Conservation (phyloP, 2,797 vertebrate genomes). For the Oreochromis grahami region DNA sequence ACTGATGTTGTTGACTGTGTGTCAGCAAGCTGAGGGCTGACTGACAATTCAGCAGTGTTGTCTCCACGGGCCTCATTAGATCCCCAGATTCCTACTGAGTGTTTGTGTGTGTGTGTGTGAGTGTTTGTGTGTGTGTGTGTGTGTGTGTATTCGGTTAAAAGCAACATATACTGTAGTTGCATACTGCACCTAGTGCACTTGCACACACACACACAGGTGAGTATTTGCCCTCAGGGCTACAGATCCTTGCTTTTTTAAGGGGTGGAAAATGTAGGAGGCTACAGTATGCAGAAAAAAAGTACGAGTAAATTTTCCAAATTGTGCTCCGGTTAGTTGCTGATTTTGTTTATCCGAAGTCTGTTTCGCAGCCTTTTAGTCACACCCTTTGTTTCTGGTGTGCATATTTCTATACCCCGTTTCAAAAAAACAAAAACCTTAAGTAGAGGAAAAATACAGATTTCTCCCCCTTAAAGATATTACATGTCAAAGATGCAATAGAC, state of each 20-base stretch:
- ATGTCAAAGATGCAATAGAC: constrained; percentile 22
- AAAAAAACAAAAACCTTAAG: not conserved
- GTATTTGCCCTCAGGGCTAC: constrained; percentile 56
- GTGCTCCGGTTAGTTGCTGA: constrained; percentile 5
- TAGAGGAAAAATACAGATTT: not conserved
- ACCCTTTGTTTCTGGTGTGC: not conserved
- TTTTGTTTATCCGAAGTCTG: constrained; percentile 4
- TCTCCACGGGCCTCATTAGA: constrained; percentile 84
- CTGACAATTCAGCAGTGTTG: constrained; percentile 76
- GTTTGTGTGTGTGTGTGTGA: constrained; percentile 26
- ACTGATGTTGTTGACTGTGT: constrained; percentile 78
- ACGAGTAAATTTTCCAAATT: constrained; percentile 17
- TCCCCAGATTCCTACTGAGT: constrained; percentile 63
- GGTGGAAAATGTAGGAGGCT: not conserved
- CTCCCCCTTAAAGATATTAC: not conserved
- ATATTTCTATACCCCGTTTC: not conserved
- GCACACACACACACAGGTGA: constrained; percentile 38
- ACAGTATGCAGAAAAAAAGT: constrained; percentile 41
- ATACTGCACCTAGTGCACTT: constrained; percentile 34
- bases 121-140: not conserved
- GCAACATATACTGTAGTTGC: constrained; percentile 47
- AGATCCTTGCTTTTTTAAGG: constrained; percentile 51
- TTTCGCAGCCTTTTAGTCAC: not conserved
- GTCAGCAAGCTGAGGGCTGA: constrained; percentile 79
- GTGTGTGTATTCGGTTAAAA: constrained; percentile 57